These are phyloP conservation scores for Threskiornis aethiopicus DNA, from an alignment of 2,797 vertebrate species.

Conservation along the genomic window DNA sequence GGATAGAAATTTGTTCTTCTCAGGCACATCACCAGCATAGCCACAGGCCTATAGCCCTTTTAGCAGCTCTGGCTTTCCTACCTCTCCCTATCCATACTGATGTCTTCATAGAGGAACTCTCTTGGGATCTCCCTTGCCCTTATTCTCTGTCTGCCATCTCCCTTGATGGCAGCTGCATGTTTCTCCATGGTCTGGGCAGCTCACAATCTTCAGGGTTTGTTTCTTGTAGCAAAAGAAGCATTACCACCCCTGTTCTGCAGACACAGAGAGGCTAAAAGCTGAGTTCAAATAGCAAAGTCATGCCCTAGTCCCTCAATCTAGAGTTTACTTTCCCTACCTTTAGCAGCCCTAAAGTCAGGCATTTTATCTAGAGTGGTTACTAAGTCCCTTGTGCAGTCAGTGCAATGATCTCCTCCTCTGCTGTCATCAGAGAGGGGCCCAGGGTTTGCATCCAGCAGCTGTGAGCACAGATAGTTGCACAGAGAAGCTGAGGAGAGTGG, in stretches of 20 bases:
- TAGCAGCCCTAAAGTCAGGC: neutral
- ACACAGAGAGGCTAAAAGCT: neutral
- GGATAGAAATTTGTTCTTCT: neutral
- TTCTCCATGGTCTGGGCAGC: neutral
- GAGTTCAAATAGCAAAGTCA: neutral
- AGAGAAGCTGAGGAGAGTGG: neutral
- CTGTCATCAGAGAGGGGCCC: neutral
- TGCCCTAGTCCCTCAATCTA: neutral
- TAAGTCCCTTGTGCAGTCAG: neutral
- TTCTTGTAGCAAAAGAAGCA: neutral
- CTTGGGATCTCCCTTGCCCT: neutral
- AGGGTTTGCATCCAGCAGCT: neutral
- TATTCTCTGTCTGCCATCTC: neutral
- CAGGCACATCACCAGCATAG: neutral
- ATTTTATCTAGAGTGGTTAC: neutral
- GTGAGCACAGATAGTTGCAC: accelerated
- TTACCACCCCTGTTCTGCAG: neutral
- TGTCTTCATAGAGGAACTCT: neutral
- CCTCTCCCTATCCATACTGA: neutral
- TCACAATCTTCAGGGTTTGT: neutral
- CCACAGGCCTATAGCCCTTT: neutral
- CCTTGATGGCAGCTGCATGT: neutral
- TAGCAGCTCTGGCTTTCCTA: neutral
- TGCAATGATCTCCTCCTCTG: neutral
- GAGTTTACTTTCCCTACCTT: neutral